These are phyloP conservation scores for Cassiopea andromeda DNA, from an alignment of 30 jellyfish, hydroid and myxozoan species.

Conservation along the genomic window DNA sequence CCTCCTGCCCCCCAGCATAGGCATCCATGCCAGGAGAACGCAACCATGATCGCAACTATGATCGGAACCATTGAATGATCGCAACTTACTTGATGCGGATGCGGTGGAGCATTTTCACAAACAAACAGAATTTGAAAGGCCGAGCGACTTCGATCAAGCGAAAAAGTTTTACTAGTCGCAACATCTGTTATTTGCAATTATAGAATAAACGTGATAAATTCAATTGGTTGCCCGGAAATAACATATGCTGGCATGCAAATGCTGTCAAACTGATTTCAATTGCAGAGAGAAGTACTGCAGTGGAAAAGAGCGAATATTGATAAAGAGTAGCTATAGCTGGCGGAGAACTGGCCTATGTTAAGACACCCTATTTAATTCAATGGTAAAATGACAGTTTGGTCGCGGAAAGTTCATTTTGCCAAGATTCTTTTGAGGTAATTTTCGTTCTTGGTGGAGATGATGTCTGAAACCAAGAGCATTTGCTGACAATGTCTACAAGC, in stretches of 20 bases:
- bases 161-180: background rate
- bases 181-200: conserved; percentile 39
- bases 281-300: conserved; percentile 29
- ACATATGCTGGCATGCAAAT: background rate
- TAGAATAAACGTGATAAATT: conserved; percentile 13
- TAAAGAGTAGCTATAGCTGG: background rate
- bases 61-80: too few relatives aligned
- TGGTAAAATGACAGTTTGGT: background rate
- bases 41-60: too few relatives aligned
- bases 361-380: background rate
- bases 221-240: conserved; percentile 7
- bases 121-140: conserved; percentile 1
- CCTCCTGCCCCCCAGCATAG: too few relatives aligned
- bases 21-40: too few relatives aligned
- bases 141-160: conserved; percentile 1
- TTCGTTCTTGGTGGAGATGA: background rate
- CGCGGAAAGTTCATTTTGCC: background rate
- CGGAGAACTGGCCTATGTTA: conserved; percentile 1
- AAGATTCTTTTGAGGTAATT: background rate
- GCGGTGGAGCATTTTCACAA: conserved; percentile 23
- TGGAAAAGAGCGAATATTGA: conserved; percentile 7
- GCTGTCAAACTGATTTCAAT: conserved; percentile 19
- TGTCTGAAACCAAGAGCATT: background rate
- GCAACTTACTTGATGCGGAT: background rate
- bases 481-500: background rate